These are phyloP conservation scores for Podabrus alpinus DNA, from an alignment of 2,888 invertebrate genomes.

Conservation along the genomic window DNA sequence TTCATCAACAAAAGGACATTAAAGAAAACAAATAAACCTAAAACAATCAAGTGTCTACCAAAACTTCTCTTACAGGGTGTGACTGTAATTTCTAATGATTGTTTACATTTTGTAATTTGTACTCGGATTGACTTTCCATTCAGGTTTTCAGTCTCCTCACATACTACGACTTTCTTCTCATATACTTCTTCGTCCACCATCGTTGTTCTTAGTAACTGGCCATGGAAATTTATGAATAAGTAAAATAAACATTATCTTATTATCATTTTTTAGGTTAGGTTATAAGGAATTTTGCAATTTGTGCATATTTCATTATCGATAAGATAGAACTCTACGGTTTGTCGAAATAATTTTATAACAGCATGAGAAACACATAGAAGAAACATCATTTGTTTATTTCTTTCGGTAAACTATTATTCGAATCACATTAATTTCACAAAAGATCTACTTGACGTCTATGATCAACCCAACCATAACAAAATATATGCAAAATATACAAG, in stretches of 20 bases:
- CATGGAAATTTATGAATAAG: not conserved
- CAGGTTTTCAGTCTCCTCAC: slow-evolving; percentile 29
- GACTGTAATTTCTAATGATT: slow-evolving; percentile 33
- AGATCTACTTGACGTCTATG: no score
- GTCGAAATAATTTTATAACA: not conserved
- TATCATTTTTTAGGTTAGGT: not conserved
- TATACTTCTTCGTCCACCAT: not conserved
- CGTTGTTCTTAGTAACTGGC: not conserved
- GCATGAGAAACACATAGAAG: no score
- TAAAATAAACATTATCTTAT: not conserved
- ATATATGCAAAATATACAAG: no score
- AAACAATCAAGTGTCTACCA: slow-evolving; percentile 26
- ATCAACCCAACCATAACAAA: no score
- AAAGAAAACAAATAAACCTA: slow-evolving; percentile 27
- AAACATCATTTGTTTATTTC: no score
- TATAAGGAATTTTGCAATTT: not conserved
- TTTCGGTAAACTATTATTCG: no score
- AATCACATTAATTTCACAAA: not conserved
- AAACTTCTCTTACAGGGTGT: slow-evolving; percentile 27
- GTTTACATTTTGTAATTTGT: slow-evolving; percentile 25
- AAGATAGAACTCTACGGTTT: not conserved
- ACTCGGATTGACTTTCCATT: slow-evolving; percentile 29
- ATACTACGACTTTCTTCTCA: not conserved
- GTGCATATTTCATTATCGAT: not conserved
- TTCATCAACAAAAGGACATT: slow-evolving; percentile 25